Percentiles rank a stretch among this genome's conserved stretches.
These are phyloP conservation scores for Zophobas atratus DNA, from an alignment of 1,140 invertebrate genomes.

Conservation along the genomic window DNA sequence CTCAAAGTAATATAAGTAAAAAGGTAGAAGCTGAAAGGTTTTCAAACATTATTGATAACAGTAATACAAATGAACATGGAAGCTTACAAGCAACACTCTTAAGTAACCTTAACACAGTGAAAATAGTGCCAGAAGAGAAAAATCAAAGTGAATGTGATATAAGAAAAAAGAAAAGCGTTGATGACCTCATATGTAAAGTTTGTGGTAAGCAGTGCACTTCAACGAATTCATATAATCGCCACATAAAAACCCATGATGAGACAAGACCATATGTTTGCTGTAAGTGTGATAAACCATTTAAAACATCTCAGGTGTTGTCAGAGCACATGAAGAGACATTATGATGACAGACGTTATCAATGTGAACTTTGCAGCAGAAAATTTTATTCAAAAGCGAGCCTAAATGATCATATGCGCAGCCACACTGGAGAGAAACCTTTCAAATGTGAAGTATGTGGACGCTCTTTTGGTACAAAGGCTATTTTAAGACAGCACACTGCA, in stretches of 20 bases:
- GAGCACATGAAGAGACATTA: constrained; percentile 68
- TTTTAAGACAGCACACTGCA: constrained; percentile 46
- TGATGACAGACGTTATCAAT: constrained; percentile 69
- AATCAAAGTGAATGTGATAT: neutral
- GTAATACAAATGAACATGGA: neutral
- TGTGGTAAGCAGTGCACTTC: constrained; percentile 46
- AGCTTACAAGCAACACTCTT: neutral
- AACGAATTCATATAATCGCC: constrained; percentile 48
- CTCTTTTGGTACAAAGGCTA: constrained; percentile 46
- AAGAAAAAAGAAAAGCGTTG: constrained; percentile 19
- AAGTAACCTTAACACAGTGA: neutral
- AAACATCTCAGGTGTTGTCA: constrained; percentile 67
- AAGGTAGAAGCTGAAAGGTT: neutral
- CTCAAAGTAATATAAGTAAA: neutral
- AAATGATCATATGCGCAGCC: constrained; percentile 69
- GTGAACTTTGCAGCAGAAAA: constrained; percentile 68
- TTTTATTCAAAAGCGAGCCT: constrained; percentile 69
- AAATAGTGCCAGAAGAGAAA: constrained; percentile 7
- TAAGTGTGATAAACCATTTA: constrained; percentile 66
- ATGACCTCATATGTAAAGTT: constrained; percentile 37
- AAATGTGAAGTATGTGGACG: constrained; percentile 69
- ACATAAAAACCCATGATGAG: constrained; percentile 50
- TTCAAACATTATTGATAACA: neutral
- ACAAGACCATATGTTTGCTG: constrained; percentile 46
- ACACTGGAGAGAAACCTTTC: constrained; percentile 68